Evolutionary conservation across 2,113 vertebrate genomes (phyloP).

Genomic region (Macrotus californicus): DNA sequence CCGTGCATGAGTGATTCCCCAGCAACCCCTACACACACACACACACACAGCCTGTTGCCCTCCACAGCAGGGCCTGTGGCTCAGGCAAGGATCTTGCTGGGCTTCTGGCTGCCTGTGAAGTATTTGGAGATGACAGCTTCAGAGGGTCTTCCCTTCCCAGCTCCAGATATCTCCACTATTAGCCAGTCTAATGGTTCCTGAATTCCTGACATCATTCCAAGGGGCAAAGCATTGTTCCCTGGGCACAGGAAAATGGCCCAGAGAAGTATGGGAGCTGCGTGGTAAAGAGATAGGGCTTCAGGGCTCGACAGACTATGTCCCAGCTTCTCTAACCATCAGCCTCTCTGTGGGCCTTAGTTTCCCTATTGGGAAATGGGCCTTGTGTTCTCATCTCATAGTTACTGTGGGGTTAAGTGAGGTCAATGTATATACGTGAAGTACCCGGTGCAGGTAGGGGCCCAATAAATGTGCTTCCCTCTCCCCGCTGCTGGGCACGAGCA

Average conservation of each 20-base stretch:
- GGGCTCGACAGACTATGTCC: neutral
- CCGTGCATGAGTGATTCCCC: neutral
- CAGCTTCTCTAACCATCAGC: neutral
- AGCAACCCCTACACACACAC: neutral
- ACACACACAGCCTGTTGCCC: neutral
- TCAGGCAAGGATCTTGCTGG: neutral
- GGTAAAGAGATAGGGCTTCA: neutral
- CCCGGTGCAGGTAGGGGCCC: neutral
- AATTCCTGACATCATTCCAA: conserved; percentile 13
- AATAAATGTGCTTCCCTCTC: neutral
- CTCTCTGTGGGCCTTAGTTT: neutral
- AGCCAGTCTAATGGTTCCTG: neutral
- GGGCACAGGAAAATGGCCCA: neutral
- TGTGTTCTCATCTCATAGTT: neutral
- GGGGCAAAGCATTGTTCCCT: neutral
- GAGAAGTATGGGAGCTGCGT: neutral
- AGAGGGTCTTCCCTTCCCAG: neutral
- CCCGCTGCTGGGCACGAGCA: neutral
- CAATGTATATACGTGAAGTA: neutral
- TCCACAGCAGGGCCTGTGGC: neutral
- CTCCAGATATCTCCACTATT: neutral
- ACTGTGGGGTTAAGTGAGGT: neutral
- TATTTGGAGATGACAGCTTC: neutral
- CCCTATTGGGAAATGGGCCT: neutral
- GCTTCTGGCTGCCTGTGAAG: neutral